Percentiles rank a stretch among this genome's conserved stretches.
Conservation (phyloP, 2,888 invertebrate species). For the Abscondita cerata region DNA sequence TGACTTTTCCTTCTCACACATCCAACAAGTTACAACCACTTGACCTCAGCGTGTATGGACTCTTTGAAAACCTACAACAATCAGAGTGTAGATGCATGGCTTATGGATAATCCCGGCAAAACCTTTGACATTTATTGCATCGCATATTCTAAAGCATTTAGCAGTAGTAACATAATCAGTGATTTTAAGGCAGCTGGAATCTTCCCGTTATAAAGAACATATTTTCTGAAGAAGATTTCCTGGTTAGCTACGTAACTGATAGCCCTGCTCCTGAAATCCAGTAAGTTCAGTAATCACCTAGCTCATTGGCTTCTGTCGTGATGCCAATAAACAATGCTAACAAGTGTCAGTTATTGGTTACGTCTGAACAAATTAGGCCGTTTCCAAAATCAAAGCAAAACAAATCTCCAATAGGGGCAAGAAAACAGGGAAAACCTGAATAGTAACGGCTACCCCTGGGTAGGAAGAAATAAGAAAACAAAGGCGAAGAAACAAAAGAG, state of each 20-base stretch:
- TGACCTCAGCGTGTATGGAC: background rate
- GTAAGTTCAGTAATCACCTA: background rate
- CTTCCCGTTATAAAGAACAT: too few species aligned
- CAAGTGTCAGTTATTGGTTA: too few species aligned
- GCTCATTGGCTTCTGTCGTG: background rate
- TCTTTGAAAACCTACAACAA: slow-evolving; percentile 3
- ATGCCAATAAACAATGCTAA: background rate
- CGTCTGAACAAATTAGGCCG: too few species aligned
- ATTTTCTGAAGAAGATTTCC: background rate
- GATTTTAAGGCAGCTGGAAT: too few species aligned
- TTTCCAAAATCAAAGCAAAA: too few species aligned
- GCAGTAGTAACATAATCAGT: too few species aligned
- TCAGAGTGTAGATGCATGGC: slow-evolving; percentile 1
- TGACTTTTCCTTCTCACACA: background rate
- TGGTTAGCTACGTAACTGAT: background rate
- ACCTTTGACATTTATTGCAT: slow-evolving; percentile 8
- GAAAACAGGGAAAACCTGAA: too few species aligned
- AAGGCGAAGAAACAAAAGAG: background rate
- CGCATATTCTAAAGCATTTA: too few species aligned
- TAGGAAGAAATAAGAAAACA: background rate
- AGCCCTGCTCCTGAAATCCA: background rate
- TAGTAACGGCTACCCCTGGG: background rate
- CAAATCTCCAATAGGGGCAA: too few species aligned
- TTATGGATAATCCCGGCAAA: slow-evolving; percentile 3
- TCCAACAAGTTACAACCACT: background rate